phyloP scores from a whole-genome alignment of 2,888 invertebrate species.

The Thumatha senex region DNA sequence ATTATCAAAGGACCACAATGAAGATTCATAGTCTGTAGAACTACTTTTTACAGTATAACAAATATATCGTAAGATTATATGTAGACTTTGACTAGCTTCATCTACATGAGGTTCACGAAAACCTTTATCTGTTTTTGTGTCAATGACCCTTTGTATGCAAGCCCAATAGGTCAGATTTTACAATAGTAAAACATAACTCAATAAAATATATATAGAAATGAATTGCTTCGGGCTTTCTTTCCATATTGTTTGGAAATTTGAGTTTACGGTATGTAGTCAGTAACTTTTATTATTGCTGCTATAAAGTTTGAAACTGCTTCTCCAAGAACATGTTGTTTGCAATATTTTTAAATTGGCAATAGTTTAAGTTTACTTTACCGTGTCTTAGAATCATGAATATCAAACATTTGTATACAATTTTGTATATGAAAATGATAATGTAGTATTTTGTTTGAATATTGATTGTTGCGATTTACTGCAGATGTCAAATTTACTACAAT shows the following conservation, averaged over 20 bases:
- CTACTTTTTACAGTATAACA: too few relatives aligned
- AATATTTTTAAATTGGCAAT: constrained; percentile 18
- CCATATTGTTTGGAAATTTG: constrained; percentile 33
- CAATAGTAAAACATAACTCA: constrained; percentile 7
- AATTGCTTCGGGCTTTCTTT: constrained; percentile 29
- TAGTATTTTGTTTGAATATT: neutral
- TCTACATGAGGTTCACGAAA: too few relatives aligned
- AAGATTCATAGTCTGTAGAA: too few relatives aligned
- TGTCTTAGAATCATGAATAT: constrained; percentile 18
- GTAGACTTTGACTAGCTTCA: too few relatives aligned
- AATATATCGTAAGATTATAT: too few relatives aligned
- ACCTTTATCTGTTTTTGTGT: too few relatives aligned
- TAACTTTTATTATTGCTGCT: constrained; percentile 40
- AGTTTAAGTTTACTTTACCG: constrained; percentile 8
- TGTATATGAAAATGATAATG: neutral
- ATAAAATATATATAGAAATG: constrained; percentile 17
- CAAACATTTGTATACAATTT: constrained; percentile 5
- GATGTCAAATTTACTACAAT: neutral
- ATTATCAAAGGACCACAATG: too few relatives aligned
- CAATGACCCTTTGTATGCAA: too few relatives aligned
- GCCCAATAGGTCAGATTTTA: too few relatives aligned
- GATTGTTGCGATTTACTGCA: neutral
- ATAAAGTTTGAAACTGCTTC: constrained; percentile 26
- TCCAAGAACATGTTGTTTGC: constrained; percentile 20
- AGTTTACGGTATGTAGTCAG: constrained; percentile 18